Conservation (phyloP, 2,888 invertebrate species). For the Drosophila koepferae region DNA sequence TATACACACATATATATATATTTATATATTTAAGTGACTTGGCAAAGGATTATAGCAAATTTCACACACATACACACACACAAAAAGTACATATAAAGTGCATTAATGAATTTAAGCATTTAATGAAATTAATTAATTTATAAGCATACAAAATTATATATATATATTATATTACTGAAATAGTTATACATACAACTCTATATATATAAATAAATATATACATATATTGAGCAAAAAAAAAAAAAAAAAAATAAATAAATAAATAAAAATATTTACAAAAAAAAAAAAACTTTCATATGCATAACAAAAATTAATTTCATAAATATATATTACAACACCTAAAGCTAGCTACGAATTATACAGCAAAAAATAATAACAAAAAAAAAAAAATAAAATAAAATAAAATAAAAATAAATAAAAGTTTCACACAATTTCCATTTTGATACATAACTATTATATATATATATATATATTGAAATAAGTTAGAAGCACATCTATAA, state of each 20-base stretch:
- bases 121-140: constrained; percentile 78
- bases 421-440: constrained; percentile 46
- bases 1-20: constrained; percentile 34
- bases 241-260: constrained; percentile 16
- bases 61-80: constrained; percentile 69
- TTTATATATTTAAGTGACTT: constrained; percentile 60
- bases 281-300: constrained; percentile 30
- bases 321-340: constrained; percentile 32
- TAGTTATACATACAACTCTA: constrained; percentile 43
- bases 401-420: constrained; percentile 9
- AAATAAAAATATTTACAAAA: constrained; percentile 52
- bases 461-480: constrained; percentile 35
- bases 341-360: constrained; percentile 56
- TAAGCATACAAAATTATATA: constrained; percentile 64
- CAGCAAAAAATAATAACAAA: constrained; percentile 27
- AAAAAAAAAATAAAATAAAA: constrained; percentile 22
- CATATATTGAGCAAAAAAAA: constrained; percentile 34
- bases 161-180: constrained; percentile 29
- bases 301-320: constrained; percentile 44
- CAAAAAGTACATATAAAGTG: constrained; percentile 84
- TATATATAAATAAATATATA: constrained; percentile 28
- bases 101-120: constrained; percentile 84
- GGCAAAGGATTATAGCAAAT: constrained; percentile 64
- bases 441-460: constrained; percentile 35
- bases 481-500: constrained; percentile 40